Percentiles rank a stretch among this genome's conserved stretches.
phyloP scores from a whole-genome alignment of 2,113 vertebrate genomes.

The Megaceryle maxima region DNA sequence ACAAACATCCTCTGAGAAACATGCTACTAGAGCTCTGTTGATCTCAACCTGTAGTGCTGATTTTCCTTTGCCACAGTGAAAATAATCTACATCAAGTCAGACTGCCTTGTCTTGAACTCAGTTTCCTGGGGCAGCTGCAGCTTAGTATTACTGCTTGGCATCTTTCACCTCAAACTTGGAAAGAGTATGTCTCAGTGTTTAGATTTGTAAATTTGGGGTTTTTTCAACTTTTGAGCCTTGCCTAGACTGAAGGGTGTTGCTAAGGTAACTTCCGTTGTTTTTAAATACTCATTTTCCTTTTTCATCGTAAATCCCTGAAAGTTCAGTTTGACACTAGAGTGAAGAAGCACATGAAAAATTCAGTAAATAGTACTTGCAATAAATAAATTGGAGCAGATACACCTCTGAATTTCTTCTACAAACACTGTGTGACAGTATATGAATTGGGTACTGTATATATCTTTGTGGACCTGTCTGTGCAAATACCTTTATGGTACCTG shows the following conservation, averaged over 20 bases:
- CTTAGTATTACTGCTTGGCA: not conserved
- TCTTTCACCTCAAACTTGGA: not conserved
- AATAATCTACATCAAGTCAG: not conserved
- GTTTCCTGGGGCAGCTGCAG: not conserved
- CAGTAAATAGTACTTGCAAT: not conserved
- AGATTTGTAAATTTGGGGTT: not conserved
- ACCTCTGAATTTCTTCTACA: not conserved
- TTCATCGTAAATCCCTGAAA: not conserved
- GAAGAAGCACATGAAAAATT: not conserved
- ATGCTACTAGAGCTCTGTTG: not conserved
- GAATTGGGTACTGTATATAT: not conserved
- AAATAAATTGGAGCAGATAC: not conserved
- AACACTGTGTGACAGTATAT: not conserved
- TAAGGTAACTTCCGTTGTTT: not conserved
- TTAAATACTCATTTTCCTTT: not conserved
- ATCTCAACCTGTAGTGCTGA: not conserved
- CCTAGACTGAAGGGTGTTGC: not conserved
- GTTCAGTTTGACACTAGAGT: not conserved
- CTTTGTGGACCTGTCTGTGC: constrained; percentile 13
- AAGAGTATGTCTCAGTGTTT: not conserved
- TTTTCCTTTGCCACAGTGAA: not conserved
- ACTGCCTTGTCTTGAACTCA: not conserved
- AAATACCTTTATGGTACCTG: not conserved
- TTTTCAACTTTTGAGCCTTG: not conserved
- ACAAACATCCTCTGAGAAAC: not conserved